Conservation (phyloP, 1,140 invertebrate species). For the Drosophila sucinea region DNA sequence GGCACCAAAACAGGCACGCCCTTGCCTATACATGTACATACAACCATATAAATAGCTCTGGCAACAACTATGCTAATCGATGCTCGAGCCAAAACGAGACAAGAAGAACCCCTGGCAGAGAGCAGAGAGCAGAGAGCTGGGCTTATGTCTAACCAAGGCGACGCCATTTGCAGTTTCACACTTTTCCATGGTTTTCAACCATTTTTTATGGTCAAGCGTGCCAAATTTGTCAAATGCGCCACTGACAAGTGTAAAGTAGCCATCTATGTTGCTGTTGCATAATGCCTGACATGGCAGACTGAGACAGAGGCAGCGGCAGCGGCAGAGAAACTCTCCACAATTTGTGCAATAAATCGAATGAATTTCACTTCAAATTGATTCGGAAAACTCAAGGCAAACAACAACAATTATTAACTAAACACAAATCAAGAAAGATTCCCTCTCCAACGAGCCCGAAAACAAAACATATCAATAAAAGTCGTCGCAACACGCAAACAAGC, state of each 20-base stretch:
- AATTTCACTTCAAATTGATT: slow-evolving; percentile 73
- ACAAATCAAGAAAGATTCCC: slow-evolving; percentile 39
- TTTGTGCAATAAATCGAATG: slow-evolving; percentile 81
- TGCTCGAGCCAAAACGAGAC: slow-evolving; percentile 64
- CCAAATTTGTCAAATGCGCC: slow-evolving; percentile 80
- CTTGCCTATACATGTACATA: background rate
- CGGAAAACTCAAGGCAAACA: slow-evolving; percentile 62
- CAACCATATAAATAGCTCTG: background rate
- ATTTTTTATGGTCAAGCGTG: slow-evolving; percentile 79
- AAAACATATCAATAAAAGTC: slow-evolving; percentile 78
- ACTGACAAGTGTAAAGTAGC: slow-evolving; percentile 74
- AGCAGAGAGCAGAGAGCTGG: background rate
- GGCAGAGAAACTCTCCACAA: slow-evolving; percentile 66
- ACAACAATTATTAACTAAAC: slow-evolving; percentile 68
- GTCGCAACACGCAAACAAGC: slow-evolving; percentile 76
- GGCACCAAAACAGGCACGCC: background rate
- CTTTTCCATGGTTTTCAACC: slow-evolving; percentile 67
- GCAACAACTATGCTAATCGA: slow-evolving; percentile 76
- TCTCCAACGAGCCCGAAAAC: slow-evolving; percentile 31
- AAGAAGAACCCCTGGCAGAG: slow-evolving; percentile 47
- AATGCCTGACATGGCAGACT: slow-evolving; percentile 40
- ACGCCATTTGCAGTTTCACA: slow-evolving; percentile 80
- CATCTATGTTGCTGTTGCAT: slow-evolving; percentile 46
- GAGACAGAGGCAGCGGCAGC: slow-evolving; percentile 24
- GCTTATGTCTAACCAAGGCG: slow-evolving; percentile 67